Percentiles rank a stretch among this genome's conserved stretches.
phyloP scores from a whole-genome alignment of 2,113 vertebrate genomes.

The Hippocampus zosterae region DNA sequence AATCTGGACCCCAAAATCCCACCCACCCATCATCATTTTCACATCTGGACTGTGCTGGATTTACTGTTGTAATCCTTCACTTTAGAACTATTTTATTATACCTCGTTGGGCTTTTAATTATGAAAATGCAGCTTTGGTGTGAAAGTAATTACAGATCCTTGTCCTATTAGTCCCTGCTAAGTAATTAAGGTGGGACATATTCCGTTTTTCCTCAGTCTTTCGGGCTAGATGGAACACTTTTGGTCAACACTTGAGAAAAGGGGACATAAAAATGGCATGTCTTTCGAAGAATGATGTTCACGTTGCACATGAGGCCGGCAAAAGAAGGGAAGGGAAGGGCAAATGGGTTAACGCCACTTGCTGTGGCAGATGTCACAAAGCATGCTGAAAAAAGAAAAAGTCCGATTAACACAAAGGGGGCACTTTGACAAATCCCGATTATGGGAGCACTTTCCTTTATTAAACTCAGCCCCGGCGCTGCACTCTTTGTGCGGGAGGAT shows the following conservation, averaged over 20 bases:
- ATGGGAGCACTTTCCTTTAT: constrained; percentile 79
- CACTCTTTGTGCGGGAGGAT: constrained; percentile 61
- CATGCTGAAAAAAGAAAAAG: constrained; percentile 72
- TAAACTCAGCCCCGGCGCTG: constrained; percentile 72
- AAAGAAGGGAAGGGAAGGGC: not conserved
- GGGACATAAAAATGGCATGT: not conserved
- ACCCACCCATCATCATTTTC: constrained; percentile 55
- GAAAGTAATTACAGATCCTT: constrained; percentile 67
- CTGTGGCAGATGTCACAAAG: constrained; percentile 76
- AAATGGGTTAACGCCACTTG: constrained; percentile 52
- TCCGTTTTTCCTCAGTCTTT: not conserved
- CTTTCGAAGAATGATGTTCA: not conserved
- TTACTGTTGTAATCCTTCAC: constrained; percentile 73
- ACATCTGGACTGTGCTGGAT: constrained; percentile 72
- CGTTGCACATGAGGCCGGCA: constrained; percentile 18
- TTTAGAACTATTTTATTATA: constrained; percentile 73
- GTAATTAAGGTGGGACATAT: constrained; percentile 27
- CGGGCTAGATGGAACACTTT: not conserved
- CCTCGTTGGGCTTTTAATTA: constrained; percentile 72
- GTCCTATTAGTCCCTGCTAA: constrained; percentile 61
- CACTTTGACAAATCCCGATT: constrained; percentile 79
- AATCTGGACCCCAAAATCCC: constrained; percentile 65
- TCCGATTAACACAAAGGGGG: constrained; percentile 77
- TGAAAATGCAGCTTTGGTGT: constrained; percentile 70
- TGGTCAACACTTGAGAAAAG: not conserved